Base-by-base conservation (phyloP, 2,888 invertebrate species). In the Steinernema hermaphroditum region DNA sequence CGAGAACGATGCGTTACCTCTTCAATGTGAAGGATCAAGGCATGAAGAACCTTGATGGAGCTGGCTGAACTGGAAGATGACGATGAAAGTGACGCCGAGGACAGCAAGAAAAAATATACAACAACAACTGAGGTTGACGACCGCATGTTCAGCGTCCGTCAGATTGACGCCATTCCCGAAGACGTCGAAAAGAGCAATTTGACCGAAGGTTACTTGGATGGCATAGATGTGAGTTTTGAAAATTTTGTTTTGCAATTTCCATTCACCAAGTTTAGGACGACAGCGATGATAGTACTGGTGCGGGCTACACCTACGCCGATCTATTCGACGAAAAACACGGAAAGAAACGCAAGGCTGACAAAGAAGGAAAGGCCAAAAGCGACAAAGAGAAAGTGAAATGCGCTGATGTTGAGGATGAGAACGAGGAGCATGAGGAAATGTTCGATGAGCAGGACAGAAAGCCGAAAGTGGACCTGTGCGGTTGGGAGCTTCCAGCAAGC, bases 231-330 rank as follows among this genome's bases (percentile, higher is more conserved):
- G 4, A 57, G 8, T 46, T 46, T 12, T 37, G 37, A 37, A 43
- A 46, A 24, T 43, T 37, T 81, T 46, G 19, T 46, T 46, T 16
- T 46, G 16, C 4, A 46, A 46, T n/a, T 72, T 2, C n/a, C 29
- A 24, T 1, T 0, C 16, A 34, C 37, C 81, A 19, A 70, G 19
- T 27, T 70, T 12, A 27, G 41, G 49, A 72, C 43, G 29, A 57
- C 24, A 44, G 44, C 2, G 29, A 41, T 8, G 71, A 76, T 37
- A 76, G 76, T 6, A 79, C 75, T 12, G 74, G 74, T 32, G 50
- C 77, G 14, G 71, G 75, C 37, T 81, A 81, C 73, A 73, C 71
- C 0, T 81, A 81, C 37, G 80, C 79, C 34, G 81, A 81, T 37
- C 80, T 81, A 41, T 81, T 81, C 41, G 81, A 72, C 24, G 74